Evolutionary conservation across 2,888 invertebrate species (phyloP), one percentile per base, ranked within the genome.

Genomic region (Panorpa germanica): DNA sequence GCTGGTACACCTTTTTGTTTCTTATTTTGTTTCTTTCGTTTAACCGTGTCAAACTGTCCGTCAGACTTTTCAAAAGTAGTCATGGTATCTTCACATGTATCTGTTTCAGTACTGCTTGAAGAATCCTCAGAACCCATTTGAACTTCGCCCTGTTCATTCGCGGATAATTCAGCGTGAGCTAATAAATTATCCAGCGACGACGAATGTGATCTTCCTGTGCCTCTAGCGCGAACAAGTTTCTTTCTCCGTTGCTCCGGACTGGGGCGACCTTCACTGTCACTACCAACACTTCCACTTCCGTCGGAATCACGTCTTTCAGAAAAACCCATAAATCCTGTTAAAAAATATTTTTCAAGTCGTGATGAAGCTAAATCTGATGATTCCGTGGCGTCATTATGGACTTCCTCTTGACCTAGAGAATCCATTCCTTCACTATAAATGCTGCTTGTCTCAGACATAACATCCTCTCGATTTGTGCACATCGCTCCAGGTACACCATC

Each of bases 231-330:
- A 1, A 83, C 82, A 34, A 82, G 52, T 20, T 76, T 63, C 46
- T 86, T 85, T 34, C 82, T 61, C 6, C 83, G 57, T 47, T 85
- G 83, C 46, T 83, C 83, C 1, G 85, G 85, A 51, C 83, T 85
- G 4, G 82, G 83, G 40, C 72, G 67, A 2, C 85, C 85, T 47
- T 86, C 86, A 45, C 83, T 83, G 44, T 86, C 85, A 53, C 85
- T 85, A 5, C 86, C 86, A 1, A 86, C 86, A 44, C 83, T 83
- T 2, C 78, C 78, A 16, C 76, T 77, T 3, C 82, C 85, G 42
- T 81, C 80, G 0, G 78, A 75, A 40, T 71, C 70, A 34, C 76
- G 63, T 41, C 76, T 76, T 28, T 70, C 69, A 40, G 70, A 73
- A 41, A 81, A 80, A 2, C 81, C 81, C 65, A 82, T 75, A 44